phyloP scores from a whole-genome alignment of 2,797 vertebrate species.

The Hoplostethus mediterraneus region DNA sequence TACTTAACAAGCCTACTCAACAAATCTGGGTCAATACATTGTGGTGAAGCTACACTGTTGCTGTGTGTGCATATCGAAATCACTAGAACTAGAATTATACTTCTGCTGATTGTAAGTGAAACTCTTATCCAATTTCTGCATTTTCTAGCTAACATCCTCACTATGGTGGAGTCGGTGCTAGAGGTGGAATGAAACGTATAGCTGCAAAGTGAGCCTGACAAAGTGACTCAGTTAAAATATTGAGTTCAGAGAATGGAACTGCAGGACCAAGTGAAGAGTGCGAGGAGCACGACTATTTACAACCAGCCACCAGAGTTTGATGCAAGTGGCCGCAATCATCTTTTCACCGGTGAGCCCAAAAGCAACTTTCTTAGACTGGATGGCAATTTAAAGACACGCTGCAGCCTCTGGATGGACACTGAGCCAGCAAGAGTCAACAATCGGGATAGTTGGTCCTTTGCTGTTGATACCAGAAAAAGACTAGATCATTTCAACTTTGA shows the following conservation, averaged over 20 bases:
- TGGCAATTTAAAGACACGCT: constrained; percentile 23
- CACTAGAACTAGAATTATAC: not conserved
- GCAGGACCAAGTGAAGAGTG: constrained; percentile 27
- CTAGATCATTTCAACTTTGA: constrained; percentile 67
- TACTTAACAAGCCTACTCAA: constrained; percentile 65
- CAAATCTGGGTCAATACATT: constrained; percentile 71
- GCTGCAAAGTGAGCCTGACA: constrained; percentile 3
- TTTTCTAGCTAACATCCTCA: not conserved
- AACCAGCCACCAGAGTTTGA: constrained; percentile 28
- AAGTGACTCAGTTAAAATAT: constrained; percentile 18
- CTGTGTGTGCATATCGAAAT: constrained; percentile 1
- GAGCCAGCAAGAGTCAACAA: constrained; percentile 22
- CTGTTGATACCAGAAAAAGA: constrained; percentile 67
- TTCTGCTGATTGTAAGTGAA: not conserved
- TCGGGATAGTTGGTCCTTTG: constrained; percentile 52
- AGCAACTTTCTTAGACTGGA: constrained; percentile 18
- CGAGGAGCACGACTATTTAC: constrained; percentile 38
- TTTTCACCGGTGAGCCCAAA: constrained; percentile 24
- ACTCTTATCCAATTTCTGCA: not conserved
- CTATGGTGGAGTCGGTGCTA: not conserved
- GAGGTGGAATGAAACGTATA: not conserved
- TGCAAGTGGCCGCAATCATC: constrained; percentile 6
- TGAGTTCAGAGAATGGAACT: constrained; percentile 57
- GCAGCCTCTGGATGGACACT: constrained; percentile 41
- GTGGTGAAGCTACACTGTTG: constrained; percentile 16